Percentiles rank a stretch among this genome's conserved stretches.
Evolutionary conservation across 2,888 invertebrate species (phyloP).

Genomic region (Volucella zonaria): DNA sequence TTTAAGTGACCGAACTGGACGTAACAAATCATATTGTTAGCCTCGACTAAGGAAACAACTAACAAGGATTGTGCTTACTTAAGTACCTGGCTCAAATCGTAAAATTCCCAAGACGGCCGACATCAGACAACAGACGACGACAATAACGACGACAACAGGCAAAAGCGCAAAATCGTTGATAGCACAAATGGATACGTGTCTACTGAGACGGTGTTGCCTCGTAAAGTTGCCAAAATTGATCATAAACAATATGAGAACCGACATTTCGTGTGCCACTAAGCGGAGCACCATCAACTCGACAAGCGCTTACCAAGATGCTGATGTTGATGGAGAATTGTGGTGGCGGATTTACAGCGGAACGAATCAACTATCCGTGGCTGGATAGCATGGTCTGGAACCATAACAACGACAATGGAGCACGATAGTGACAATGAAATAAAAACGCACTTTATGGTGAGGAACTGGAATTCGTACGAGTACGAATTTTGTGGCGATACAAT

Average conservation of each 20-base stretch:
- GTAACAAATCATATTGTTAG: slow-evolving; percentile 58
- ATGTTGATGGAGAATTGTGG: slow-evolving; percentile 10
- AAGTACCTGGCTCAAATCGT: slow-evolving; percentile 10
- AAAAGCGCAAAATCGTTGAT: slow-evolving; percentile 12
- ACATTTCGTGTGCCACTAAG: slow-evolving; percentile 36
- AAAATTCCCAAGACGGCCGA: slow-evolving; percentile 4
- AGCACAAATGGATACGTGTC: background rate
- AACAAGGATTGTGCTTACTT: slow-evolving; percentile 19
- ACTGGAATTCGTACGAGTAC: slow-evolving; percentile 17
- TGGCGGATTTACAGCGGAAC: slow-evolving; percentile 42
- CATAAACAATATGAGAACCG: slow-evolving; percentile 52
- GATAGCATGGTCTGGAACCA: slow-evolving; percentile 4
- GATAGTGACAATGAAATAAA: slow-evolving; percentile 39
- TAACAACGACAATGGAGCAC: slow-evolving; percentile 6
- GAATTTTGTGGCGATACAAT: slow-evolving; percentile 23
- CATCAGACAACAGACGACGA: too few species aligned
- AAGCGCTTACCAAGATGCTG: background rate
- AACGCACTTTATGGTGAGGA: slow-evolving; percentile 32
- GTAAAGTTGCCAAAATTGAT: slow-evolving; percentile 61
- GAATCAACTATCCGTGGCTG: slow-evolving; percentile 46
- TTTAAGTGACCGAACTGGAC: slow-evolving; percentile 48
- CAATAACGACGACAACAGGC: background rate
- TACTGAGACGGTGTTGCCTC: slow-evolving; percentile 24
- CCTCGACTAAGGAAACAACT: slow-evolving; percentile 1
- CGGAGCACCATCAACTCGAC: background rate